A percentile compares a stretch with the other conserved stretches of the same genome.
phyloP scores from a whole-genome alignment of 2,113 vertebrate genomes.

The Symphodus melops region DNA sequence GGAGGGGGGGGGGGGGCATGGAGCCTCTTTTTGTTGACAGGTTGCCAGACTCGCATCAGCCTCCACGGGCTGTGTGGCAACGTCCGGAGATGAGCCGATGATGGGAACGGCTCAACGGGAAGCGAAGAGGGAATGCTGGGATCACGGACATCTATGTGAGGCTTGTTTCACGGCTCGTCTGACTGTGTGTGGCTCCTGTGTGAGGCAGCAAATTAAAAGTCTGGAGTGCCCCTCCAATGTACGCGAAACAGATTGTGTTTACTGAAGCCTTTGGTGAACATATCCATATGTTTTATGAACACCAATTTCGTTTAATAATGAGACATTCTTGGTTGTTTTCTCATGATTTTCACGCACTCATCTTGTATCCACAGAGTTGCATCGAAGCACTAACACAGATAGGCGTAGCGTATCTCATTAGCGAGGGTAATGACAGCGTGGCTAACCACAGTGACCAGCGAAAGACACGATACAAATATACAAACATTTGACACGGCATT shows the following conservation, averaged over 20 bases:
- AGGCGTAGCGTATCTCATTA: too few relatives aligned
- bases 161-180: constrained; percentile 34
- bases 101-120: constrained; percentile 34
- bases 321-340: too few relatives aligned
- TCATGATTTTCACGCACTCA: too few relatives aligned
- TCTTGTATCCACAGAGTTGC: too few relatives aligned
- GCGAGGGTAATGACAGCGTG: too few relatives aligned
- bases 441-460: too few relatives aligned
- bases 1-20: constrained; percentile 42
- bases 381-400: too few relatives aligned
- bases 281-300: too few relatives aligned
- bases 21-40: constrained; percentile 50
- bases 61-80: constrained; percentile 52
- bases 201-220: constrained; percentile 11
- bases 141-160: constrained; percentile 38
- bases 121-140: constrained; percentile 45
- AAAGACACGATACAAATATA: too few relatives aligned
- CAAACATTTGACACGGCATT: too few relatives aligned
- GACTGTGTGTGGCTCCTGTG: constrained; percentile 44
- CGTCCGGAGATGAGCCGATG: constrained; percentile 8
- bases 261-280: too few relatives aligned
- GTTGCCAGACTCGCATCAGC: constrained; percentile 56
- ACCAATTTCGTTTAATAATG: too few relatives aligned
- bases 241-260: background rate
- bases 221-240: background rate